Evolutionary conservation across 1,140 invertebrate genomes (phyloP).

Genomic region (Macrobrachium rosenbergii): DNA sequence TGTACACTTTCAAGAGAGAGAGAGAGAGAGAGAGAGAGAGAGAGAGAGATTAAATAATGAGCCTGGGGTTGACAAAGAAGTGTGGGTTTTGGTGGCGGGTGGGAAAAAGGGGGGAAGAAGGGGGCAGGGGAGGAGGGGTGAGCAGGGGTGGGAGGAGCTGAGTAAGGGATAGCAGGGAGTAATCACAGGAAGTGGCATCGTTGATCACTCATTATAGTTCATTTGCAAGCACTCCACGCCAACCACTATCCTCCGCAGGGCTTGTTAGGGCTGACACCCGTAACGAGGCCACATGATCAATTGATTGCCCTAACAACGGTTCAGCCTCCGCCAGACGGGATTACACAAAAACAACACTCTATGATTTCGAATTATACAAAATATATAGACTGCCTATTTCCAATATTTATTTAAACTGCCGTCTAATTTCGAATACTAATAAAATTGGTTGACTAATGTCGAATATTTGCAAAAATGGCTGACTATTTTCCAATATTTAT

Average conservation of each 20-base stretch:
- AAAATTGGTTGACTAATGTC: no score
- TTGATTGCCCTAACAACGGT: slow-evolving; percentile 3
- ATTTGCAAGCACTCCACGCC: slow-evolving; percentile 38
- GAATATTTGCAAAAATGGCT: no score
- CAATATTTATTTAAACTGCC: no score
- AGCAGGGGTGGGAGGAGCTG: neutral
- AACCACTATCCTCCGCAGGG: neutral
- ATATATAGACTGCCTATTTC: no score
- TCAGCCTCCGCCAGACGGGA: neutral
- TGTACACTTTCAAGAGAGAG: neutral
- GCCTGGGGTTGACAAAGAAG: neutral
- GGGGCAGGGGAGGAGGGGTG: neutral
- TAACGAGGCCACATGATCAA: slow-evolving; percentile 30
- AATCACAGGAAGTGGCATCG: slow-evolving; percentile 45
- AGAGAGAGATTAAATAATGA: neutral
- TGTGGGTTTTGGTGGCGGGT: neutral
- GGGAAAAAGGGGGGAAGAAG: neutral
- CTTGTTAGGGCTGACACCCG: slow-evolving; percentile 43
- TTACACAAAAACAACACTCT: no score
- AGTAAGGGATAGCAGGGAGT: neutral
- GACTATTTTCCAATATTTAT: no score
- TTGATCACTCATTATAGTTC: slow-evolving; percentile 54
- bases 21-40: neutral
- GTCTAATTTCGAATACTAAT: no score
- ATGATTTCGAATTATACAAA: no score